phyloP scores from a whole-genome alignment of 2,888 invertebrate species.

The Athripsodes cinereus region DNA sequence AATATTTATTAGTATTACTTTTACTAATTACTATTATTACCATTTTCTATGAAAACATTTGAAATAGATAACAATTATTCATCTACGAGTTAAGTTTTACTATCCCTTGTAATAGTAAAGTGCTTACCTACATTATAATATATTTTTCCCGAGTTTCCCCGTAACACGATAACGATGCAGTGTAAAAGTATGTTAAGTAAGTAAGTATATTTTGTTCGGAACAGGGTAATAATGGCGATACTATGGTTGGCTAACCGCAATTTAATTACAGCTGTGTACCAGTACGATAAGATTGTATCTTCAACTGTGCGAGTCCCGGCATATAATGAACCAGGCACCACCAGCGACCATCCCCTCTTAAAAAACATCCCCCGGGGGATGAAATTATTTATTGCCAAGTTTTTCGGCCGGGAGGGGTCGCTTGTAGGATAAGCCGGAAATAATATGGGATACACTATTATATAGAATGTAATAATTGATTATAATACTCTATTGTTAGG shows the following conservation, averaged over 20 bases:
- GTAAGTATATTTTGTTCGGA: no score
- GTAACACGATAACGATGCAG: no score
- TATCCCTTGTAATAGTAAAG: no score
- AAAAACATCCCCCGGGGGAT: slow-evolving; percentile 18
- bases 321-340: slow-evolving; percentile 22
- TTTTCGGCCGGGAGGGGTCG: slow-evolving; percentile 9
- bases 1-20: no score
- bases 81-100: no score
- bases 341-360: slow-evolving; percentile 13
- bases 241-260: slow-evolving; percentile 22
- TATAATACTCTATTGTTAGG: background rate
- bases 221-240: no score
- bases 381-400: slow-evolving; percentile 11
- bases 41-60: no score
- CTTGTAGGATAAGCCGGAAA: slow-evolving; percentile 12
- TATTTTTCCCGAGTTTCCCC: no score
- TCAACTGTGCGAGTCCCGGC: slow-evolving; percentile 20
- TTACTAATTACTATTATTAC: no score
- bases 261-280: slow-evolving; percentile 26
- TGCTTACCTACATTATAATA: no score
- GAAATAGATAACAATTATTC: no score
- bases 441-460: slow-evolving; percentile 4
- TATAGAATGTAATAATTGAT: background rate
- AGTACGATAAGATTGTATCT: slow-evolving; percentile 25
- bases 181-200: no score